phyloP scores from a whole-genome alignment of 2,888 invertebrate species.

The Gryllus longicercus region DNA sequence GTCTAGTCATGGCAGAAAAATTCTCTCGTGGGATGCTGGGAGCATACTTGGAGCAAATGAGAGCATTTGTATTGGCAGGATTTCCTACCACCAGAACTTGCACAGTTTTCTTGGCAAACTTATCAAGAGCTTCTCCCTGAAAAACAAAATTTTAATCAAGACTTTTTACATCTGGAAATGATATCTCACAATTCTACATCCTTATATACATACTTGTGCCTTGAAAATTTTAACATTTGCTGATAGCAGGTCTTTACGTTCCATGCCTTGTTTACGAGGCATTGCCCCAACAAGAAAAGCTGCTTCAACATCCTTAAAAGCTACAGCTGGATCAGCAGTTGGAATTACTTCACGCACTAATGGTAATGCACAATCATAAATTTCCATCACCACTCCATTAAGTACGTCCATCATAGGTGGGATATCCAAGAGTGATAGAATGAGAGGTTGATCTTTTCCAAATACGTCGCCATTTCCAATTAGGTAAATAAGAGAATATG shows the following conservation, averaged over 20 bases:
- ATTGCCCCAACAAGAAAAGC: constrained; percentile 97
- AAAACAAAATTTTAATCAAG: constrained; percentile 33
- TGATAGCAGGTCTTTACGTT: constrained; percentile 92
- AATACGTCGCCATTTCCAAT: constrained; percentile 95
- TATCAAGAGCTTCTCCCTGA: constrained; percentile 83
- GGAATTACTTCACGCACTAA: constrained; percentile 76
- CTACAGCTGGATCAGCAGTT: constrained; percentile 82
- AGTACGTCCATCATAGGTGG: constrained; percentile 93
- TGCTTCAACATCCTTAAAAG: constrained; percentile 93
- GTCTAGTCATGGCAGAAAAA: constrained; percentile 95
- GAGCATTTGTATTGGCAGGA: constrained; percentile 98
- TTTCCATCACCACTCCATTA: constrained; percentile 97
- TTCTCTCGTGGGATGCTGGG: constrained; percentile 94
- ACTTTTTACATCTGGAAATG: background rate
- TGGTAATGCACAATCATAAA: constrained; percentile 92
- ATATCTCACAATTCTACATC: background rate
- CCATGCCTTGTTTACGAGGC: constrained; percentile 98
- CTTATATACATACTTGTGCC: constrained; percentile 58
- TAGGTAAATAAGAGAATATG: constrained; percentile 92
- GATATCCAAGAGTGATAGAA: constrained; percentile 90
- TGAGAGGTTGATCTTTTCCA: constrained; percentile 80
- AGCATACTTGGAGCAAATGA: constrained; percentile 92
- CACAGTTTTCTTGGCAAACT: constrained; percentile 84
- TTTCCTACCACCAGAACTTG: constrained; percentile 98
- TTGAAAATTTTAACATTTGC: constrained; percentile 99